Evolutionary conservation across 2,888 invertebrate species (phyloP).

Genomic region (Coleophora deauratella): DNA sequence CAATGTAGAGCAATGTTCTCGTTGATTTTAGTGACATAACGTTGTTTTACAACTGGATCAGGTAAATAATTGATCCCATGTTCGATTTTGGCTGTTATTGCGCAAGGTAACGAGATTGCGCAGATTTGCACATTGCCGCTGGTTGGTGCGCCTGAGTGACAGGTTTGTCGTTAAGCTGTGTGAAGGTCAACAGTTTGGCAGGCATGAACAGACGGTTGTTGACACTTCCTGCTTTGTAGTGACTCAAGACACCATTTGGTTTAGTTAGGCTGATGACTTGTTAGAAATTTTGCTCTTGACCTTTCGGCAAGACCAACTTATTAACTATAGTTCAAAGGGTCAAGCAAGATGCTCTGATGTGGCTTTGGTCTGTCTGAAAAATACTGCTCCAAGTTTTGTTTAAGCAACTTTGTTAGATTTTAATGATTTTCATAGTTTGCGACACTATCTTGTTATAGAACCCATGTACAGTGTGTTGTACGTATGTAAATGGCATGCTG

Average conservation of each 20-base stretch:
- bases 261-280: too few relatives aligned
- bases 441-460: too few relatives aligned
- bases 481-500: too few relatives aligned
- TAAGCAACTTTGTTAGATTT: too few relatives aligned
- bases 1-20: constrained; percentile 40
- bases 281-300: neutral
- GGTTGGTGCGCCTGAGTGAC: constrained; percentile 17
- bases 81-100: constrained; percentile 47
- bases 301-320: neutral
- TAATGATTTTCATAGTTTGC: too few relatives aligned
- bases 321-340: constrained; percentile 1
- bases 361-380: too few relatives aligned
- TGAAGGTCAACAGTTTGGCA: constrained; percentile 23
- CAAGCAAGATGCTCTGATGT: too few relatives aligned
- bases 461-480: too few relatives aligned
- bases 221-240: too few relatives aligned
- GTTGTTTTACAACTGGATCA: constrained; percentile 38
- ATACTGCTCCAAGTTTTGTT: too few relatives aligned
- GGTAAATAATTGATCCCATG: constrained; percentile 63
- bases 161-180: constrained; percentile 24
- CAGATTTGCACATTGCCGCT: constrained; percentile 24
- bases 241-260: too few relatives aligned
- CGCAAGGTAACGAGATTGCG: constrained; percentile 25
- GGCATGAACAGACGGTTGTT: constrained; percentile 6
- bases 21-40: constrained; percentile 39